Conservation (phyloP, 2,888 invertebrate species). For the Uropetala carovei region DNA sequence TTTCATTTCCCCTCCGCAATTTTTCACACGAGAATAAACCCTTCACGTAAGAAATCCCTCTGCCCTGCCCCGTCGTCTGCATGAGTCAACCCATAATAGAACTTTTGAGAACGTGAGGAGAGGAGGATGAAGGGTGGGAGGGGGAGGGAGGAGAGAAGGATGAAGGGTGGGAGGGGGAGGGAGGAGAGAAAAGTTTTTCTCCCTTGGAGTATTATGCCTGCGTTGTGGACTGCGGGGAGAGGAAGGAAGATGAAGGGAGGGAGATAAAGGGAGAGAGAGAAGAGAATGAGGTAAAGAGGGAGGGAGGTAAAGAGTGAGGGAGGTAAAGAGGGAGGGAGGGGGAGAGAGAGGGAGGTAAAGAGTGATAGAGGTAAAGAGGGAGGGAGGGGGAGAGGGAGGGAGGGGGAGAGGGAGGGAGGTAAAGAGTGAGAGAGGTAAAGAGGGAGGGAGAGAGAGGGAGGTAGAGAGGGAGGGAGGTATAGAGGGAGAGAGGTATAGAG, state of each 20-base stretch:
- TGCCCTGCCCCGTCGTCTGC: not conserved
- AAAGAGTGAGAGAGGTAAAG: not conserved
- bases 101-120: not conserved
- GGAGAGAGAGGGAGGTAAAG: not conserved
- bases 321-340: not conserved
- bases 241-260: not conserved
- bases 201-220: too few species aligned
- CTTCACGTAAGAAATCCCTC: not conserved
- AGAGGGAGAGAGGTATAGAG: not conserved
- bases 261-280: not conserved
- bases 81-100: slow-evolving; percentile 28
- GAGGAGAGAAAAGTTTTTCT: not conserved
- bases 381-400: not conserved
- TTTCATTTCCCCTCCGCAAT: not conserved
- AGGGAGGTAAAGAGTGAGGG: not conserved
- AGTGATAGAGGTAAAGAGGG: not conserved
- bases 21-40: not conserved
- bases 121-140: not conserved
- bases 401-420: not conserved
- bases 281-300: not conserved
- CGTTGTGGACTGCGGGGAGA: not conserved
- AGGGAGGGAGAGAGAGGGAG: not conserved
- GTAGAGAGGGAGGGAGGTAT: slow-evolving; percentile 23
- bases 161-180: not conserved
- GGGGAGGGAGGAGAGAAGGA: not conserved